Evolutionary conservation across 2,888 invertebrate species (phyloP).

Genomic region (Caenorhabditis drosophilae): DNA sequence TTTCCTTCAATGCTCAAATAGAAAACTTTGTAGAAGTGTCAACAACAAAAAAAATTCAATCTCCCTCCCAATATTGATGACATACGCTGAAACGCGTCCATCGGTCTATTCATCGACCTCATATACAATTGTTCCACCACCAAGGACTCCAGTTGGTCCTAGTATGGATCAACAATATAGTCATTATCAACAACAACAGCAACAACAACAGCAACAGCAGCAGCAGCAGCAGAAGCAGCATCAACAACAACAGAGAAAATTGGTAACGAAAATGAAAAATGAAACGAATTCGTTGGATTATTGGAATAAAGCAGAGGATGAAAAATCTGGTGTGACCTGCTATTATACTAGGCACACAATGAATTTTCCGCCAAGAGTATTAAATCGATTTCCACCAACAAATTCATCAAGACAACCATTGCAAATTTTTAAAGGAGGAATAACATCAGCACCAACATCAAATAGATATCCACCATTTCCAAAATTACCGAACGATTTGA

Average conservation of each 20-base stretch:
- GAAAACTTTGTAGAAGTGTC: neutral
- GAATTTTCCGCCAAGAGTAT: too few relatives aligned
- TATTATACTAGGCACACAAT: conserved; percentile 40
- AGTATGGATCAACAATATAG: conserved; percentile 6
- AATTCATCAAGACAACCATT: neutral
- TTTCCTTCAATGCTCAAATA: neutral
- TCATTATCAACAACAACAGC: too few relatives aligned
- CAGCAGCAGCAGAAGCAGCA: too few relatives aligned
- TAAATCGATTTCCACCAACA: conserved; percentile 5
- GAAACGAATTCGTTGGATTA: conserved; percentile 37
- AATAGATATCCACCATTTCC: conserved; percentile 27
- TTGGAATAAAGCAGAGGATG: conserved; percentile 48
- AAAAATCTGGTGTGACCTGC: conserved; percentile 40
- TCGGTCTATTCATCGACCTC: conserved; percentile 13
- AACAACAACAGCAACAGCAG: too few relatives aligned
- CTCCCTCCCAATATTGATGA: conserved; percentile 13
- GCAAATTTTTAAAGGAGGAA: neutral
- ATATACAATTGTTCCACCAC: conserved; percentile 30
- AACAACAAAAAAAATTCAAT: neutral
- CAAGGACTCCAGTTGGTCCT: conserved; percentile 30
- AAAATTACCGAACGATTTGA: conserved; percentile 11
- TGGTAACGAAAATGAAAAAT: conserved; percentile 17
- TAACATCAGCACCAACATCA: neutral
- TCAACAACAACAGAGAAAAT: conserved; percentile 10
- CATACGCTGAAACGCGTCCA: conserved; percentile 33